These are phyloP conservation scores for Bubo scandiacus DNA, from an alignment of 2,113 vertebrate genomes.

Conservation along the genomic window DNA sequence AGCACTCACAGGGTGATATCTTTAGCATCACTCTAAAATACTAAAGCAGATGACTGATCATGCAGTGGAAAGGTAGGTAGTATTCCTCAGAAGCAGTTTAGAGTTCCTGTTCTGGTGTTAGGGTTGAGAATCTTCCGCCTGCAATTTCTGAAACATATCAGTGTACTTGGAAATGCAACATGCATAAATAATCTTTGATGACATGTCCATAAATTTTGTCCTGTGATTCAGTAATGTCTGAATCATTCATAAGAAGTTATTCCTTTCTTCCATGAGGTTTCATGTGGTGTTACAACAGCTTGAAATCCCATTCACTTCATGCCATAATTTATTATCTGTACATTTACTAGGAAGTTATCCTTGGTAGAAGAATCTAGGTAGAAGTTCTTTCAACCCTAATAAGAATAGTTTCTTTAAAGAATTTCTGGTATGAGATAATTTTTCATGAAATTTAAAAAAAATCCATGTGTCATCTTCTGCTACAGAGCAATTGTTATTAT, in stretches of 20 bases:
- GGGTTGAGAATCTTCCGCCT: not conserved
- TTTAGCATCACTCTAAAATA: not conserved
- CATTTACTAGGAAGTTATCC: not conserved
- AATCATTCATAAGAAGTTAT: not conserved
- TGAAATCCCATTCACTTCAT: not conserved
- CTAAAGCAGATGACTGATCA: not conserved
- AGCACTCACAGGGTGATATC: not conserved
- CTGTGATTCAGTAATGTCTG: not conserved
- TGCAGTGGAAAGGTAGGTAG: not conserved
- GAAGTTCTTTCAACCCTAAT: not conserved
- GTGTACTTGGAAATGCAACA: not conserved
- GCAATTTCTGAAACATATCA: not conserved
- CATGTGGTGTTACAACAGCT: not conserved
- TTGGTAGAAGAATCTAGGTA: not conserved
- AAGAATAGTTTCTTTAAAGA: not conserved
- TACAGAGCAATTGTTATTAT: not conserved
- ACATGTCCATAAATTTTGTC: not conserved
- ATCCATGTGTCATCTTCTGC: not conserved
- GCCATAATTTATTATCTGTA: not conserved
- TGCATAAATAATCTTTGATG: not conserved
- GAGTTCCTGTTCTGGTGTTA: not conserved
- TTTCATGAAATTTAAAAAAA: not conserved
- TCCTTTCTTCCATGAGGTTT: not conserved
- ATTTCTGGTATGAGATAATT: not conserved
- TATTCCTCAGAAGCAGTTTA: not conserved